Evolutionary conservation across 2,113 vertebrate genomes (phyloP), one percentile per base, ranked within the genome.

Genomic region (Anhinga anhinga): DNA sequence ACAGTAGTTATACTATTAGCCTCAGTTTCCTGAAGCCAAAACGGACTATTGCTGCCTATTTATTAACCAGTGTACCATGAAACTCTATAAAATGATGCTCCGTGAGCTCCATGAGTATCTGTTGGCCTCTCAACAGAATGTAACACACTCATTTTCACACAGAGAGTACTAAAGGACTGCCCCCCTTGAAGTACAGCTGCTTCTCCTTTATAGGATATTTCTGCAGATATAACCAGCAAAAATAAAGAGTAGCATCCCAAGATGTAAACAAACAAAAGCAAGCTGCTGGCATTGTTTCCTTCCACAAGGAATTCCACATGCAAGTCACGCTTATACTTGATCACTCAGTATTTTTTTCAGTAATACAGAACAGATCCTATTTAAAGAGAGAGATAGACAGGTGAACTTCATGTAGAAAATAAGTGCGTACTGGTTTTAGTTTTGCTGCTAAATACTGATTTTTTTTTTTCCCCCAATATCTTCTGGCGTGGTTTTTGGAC

Each of bases 291-390:
- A 78, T 34, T 32, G 50, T 52, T 86, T 88, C 79, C n/a, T 81
- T 95, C 72, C 80, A 92, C 55, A 92, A 90, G n/a, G 58, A 88
- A 93, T 77, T 77, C 67, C 76, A 93, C 73, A 90, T 88, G 36
- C 86, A 67, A 94, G n/a, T 42, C 93, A 96, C 0, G 0, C 27
- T 90, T 79, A 44, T 5, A 86, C 56, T 55, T 53, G 19, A 92
- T 22, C 52, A 38, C 15, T 86, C 66, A 70, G 42, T 73, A 70
- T 40, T 56, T 79, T 93, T 82, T 52, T 62, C 78, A 93, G 32
- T 91, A 82, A 94, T n/a, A 95, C 11, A 78, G 42, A 86, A 78
- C n/a, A 93, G 74, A 82, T 56, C 66, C 85, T 90, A 92, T 72
- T 87, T 90, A 65, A 72, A 66, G n/a, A 9, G 27, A 82, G 62